These are phyloP conservation scores for Calliopsis andreniformis DNA, from an alignment of 1,140 invertebrate species.

Conservation along the genomic window DNA sequence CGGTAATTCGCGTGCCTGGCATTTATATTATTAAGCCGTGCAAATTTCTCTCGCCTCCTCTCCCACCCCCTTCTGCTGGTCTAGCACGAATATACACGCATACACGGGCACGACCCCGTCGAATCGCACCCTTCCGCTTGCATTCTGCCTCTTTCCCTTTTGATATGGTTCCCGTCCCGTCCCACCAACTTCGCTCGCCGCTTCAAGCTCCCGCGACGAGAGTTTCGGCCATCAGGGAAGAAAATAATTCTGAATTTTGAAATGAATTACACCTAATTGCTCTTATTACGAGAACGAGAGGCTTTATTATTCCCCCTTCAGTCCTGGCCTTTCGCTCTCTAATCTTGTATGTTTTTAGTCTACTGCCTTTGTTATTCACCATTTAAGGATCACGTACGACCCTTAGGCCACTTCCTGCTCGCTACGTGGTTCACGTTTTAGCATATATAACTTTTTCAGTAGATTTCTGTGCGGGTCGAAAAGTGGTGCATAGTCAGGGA, in stretches of 20 bases:
- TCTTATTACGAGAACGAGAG: conserved; percentile 67
- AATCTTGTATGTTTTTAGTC: neutral
- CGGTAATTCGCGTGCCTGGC: conserved; percentile 73
- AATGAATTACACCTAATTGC: conserved; percentile 73
- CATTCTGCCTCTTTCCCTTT: conserved; percentile 34
- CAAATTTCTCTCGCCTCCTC: conserved; percentile 69
- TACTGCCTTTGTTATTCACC: conserved; percentile 38
- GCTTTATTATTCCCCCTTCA: conserved; percentile 71
- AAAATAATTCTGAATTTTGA: conserved; percentile 72
- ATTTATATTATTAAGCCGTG: conserved; percentile 78
- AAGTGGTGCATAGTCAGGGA: too few species aligned
- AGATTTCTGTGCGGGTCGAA: too few species aligned
- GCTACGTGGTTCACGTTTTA: too few species aligned
- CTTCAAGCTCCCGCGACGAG: conserved; percentile 11
- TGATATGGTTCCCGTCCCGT: conserved; percentile 19
- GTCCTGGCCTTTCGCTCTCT: neutral
- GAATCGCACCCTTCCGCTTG: neutral
- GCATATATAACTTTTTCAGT: too few species aligned
- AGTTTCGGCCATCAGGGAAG: conserved; percentile 54
- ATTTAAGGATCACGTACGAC: conserved; percentile 42
- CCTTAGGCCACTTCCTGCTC: conserved; percentile 32
- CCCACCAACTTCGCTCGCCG: neutral
- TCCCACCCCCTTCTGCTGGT: conserved; percentile 1
- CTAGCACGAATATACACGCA: conserved; percentile 29
- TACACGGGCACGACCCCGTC: conserved; percentile 23